Evolutionary conservation across 2,797 vertebrate genomes (phyloP).

Genomic region (Streptopelia turtur): DNA sequence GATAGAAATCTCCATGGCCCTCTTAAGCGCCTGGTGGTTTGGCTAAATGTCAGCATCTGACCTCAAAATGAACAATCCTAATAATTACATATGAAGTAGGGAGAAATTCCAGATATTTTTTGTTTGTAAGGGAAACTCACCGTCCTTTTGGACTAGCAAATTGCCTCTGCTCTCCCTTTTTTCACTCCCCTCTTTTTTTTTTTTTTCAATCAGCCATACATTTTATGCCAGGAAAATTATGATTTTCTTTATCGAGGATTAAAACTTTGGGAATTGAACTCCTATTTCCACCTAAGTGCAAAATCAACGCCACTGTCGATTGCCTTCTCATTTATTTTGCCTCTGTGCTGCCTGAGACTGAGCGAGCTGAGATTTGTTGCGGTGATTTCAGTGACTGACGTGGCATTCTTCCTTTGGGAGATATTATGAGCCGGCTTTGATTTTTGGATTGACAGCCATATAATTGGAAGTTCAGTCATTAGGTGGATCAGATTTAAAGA

Average conservation of each 20-base stretch:
- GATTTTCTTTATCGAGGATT: conserved; percentile 7
- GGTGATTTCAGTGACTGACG: conserved; percentile 60
- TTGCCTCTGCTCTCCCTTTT: neutral
- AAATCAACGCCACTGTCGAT: conserved; percentile 16
- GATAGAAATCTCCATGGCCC: neutral
- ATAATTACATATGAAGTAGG: neutral
- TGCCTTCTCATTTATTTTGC: conserved; percentile 48
- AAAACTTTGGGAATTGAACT: conserved; percentile 29
- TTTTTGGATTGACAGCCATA: conserved; percentile 70
- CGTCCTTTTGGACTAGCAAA: neutral
- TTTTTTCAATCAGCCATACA: neutral
- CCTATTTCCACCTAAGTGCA: neutral
- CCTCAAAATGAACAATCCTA: neutral
- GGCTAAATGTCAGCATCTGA: conserved; percentile 24
- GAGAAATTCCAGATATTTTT: neutral
- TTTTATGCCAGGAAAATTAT: neutral
- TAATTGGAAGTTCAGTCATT: conserved; percentile 72
- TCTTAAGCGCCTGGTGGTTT: neutral
- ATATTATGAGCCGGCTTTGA: conserved; percentile 58
- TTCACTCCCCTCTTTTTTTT: neutral
- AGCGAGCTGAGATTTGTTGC: conserved; percentile 63
- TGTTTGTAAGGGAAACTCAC: neutral
- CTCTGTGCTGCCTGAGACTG: conserved; percentile 24
- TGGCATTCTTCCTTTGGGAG: conserved; percentile 62
- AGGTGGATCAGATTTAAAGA: conserved; percentile 68